Base-by-base conservation (phyloP, 2,113 vertebrate species). In the Emydocephalus ijimae region DNA sequence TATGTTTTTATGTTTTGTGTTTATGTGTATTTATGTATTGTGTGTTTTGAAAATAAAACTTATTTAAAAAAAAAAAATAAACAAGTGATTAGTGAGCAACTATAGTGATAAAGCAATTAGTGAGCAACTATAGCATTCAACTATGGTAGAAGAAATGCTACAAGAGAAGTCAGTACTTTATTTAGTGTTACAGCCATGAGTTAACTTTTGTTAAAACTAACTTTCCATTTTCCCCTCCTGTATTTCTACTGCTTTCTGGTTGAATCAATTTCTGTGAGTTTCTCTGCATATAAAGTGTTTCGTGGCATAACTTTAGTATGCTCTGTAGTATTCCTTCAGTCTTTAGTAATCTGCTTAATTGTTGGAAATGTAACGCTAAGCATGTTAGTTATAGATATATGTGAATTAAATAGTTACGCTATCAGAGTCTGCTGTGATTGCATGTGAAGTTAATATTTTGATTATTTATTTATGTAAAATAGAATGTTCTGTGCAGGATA, bases 201-300 rank as follows among this genome's bases (percentile, higher is more conserved):
- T 50, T 96, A 39, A 93, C 86, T 12, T 64, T 81, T 81, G 74
- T 39, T 81, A 81, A 81, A 81, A 81, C 74, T 81, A 81, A 81
- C 74, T 81, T 91, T 45, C 88, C 0, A 48, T 15, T 39, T 92
- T 86, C 94, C 56, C 90, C 90, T 89, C 91, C 91, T 11, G 0
- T 59, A 4, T 94, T 88, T 88, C 50, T 85, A 29, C 52, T 96
- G 93, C 94, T 88, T 95, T 88, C 95, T 95, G 94, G 94, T 21
- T 3, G 0, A 34, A 29, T 21, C 91, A 54, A 1, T 29, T 69
- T 69, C 0, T 74, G 93, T 95, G 91, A 95, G 94, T 96, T 95
- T 90, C 45, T 93, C 0, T 89, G 43, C 87, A 57, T 88, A 15
- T 93, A 57, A 89, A 8, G 95, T 90, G 45, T 91, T n/a, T 88